These are phyloP conservation scores for Entomobrya multifasciata DNA, from an alignment of 2,888 invertebrate species.

Conservation along the genomic window DNA sequence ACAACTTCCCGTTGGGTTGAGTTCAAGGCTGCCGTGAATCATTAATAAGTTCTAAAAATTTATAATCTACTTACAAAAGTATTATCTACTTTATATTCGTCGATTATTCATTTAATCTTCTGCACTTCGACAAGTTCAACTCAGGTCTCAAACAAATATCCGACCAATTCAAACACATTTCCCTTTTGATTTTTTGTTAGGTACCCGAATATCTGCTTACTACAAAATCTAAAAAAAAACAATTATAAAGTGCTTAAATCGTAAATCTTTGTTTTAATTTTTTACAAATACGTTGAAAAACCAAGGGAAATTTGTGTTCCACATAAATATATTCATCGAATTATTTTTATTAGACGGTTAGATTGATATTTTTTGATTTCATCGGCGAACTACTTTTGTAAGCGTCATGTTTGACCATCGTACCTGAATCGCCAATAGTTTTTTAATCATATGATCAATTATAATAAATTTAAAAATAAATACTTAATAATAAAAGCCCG, in stretches of 20 bases:
- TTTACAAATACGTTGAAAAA: too few species aligned
- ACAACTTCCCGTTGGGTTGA: constrained; percentile 10
- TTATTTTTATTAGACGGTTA: constrained; percentile 23
- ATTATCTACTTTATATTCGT: too few species aligned
- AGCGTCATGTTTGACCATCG: constrained; percentile 17
- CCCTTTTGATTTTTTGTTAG: not conserved
- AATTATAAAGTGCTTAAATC: too few species aligned
- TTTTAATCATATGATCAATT: too few species aligned
- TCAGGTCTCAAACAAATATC: constrained; percentile 32
- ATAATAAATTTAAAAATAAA: too few species aligned
- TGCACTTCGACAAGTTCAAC: constrained; percentile 21
- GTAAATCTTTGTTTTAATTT: too few species aligned
- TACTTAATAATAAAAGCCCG: too few species aligned
- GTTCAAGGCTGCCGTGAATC: constrained; percentile 45
- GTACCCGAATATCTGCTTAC: constrained; percentile 15
- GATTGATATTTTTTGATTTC: constrained; percentile 28
- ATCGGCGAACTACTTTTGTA: constrained; percentile 4
- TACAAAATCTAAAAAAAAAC: not conserved
- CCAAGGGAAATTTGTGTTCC: too few species aligned
- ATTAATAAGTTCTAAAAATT: not conserved
- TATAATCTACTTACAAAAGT: not conserved
- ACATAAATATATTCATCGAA: too few species aligned
- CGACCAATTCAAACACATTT: constrained; percentile 2
- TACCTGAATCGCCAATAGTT: too few species aligned
- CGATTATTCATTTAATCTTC: too few species aligned